Conservation (phyloP, 2,797 vertebrate species). For the Oryzias dopingdopingensis region DNA sequence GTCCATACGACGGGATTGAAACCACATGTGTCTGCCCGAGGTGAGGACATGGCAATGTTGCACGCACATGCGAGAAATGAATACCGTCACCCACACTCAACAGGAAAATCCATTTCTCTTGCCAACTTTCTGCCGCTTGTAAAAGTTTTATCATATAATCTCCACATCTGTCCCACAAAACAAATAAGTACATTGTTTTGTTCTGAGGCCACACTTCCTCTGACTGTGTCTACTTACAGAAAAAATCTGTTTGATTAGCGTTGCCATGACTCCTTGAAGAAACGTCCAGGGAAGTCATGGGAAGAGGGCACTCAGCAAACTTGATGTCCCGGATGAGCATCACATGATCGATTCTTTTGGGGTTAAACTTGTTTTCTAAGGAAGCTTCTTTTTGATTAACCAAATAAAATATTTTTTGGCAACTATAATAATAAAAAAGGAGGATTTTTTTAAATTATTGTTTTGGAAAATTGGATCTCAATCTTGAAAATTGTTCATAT, state of each 20-base stretch:
- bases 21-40: conserved; percentile 75
- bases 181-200: conserved; percentile 42
- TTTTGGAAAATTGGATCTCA: no score
- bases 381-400: neutral
- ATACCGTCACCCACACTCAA: conserved; percentile 66
- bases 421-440: no score
- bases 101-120: conserved; percentile 47
- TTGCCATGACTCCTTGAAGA: conserved; percentile 66
- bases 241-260: conserved; percentile 60
- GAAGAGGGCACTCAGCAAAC: conserved; percentile 49
- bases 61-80: conserved; percentile 54
- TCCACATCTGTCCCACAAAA: conserved; percentile 26
- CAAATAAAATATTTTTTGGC: neutral
- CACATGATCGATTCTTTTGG: conserved; percentile 11
- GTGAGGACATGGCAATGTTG: conserved; percentile 61
- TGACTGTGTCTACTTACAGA: conserved; percentile 26
- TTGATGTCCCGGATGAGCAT: conserved; percentile 38
- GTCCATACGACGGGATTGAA: conserved; percentile 60
- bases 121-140: conserved; percentile 54
- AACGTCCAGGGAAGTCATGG: conserved; percentile 62
- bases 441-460: no score
- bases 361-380: neutral
- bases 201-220: conserved; percentile 40
- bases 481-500: neutral
- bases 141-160: conserved; percentile 49